Evolutionary conservation across 2,113 vertebrate genomes (phyloP), one percentile per base, ranked within the genome.

Genomic region (Telmatochromis sp.): DNA sequence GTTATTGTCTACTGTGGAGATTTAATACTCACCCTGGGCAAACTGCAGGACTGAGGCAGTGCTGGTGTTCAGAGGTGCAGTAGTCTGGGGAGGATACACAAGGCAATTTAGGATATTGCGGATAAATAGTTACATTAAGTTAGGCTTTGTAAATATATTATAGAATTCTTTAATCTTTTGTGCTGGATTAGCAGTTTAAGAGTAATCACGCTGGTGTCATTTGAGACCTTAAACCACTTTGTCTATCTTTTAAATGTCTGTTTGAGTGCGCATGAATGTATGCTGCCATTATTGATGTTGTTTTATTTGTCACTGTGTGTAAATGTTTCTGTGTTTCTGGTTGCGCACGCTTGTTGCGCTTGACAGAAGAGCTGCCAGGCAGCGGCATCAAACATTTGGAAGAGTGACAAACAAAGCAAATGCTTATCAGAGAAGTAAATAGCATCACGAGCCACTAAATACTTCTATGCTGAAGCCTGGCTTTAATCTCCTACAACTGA

Each of bases 11-110:
- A 57, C 21, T 28, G 37, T 37, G 26, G 49, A 87, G 42, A 79
- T 63, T 47, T 8, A 80, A 82, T 92, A 96, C 99, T 98, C 96
- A 99, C 99, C 98, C 26, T 99, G 96, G 9, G 98, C 97, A 95
- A 99, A 99, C n/a, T 99, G 99, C 82, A 99, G 97, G 79, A 99
- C 93, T 3, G 98, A 99, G 28, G 98, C 98, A 89, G 98, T 98
- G 91, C 97, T 99, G 84, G 98, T 99, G 95, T 99, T 99, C 89
- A 99, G 97, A 91, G 96, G 92, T 81, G 96, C 96, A 57, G 98
- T 98, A 47, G 95, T 97, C 99, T 99, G 85, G 4, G 90, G 87
- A 94, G 78, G 58, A 94, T 86, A 86, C 17, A 42, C 17, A 92
- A 85, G 7, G 4, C 26, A 42, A 10, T 70, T 87, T 28, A 81